A percentile compares a stretch with the other conserved stretches of the same genome.
phyloP scores from a whole-genome alignment of 2,888 invertebrate genomes.

The Clostera curtula region DNA sequence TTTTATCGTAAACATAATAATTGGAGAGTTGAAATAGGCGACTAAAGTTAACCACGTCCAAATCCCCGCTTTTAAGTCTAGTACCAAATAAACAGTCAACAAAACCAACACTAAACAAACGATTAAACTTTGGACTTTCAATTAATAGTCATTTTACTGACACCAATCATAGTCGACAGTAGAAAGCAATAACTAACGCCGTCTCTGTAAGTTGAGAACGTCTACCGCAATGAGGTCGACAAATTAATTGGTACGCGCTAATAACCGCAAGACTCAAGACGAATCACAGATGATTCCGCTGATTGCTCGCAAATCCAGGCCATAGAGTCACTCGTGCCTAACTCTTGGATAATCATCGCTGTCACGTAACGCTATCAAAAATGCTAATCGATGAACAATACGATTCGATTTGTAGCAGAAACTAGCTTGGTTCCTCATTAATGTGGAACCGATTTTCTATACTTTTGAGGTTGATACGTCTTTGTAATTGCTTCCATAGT shows the following conservation, averaged over 20 bases:
- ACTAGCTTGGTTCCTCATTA: neutral
- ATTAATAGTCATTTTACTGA: neutral
- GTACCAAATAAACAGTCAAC: too few relatives aligned
- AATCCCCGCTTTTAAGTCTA: too few relatives aligned
- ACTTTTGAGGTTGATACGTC: neutral
- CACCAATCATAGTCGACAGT: neutral
- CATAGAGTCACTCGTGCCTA: slow-evolving; percentile 10
- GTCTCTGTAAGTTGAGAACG: slow-evolving; percentile 8
- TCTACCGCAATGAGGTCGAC: slow-evolving; percentile 10
- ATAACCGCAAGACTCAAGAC: slow-evolving; percentile 20
- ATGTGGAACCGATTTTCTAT: neutral
- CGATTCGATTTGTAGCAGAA: slow-evolving; percentile 1
- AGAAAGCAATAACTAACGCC: slow-evolving; percentile 11
- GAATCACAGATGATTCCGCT: slow-evolving; percentile 17
- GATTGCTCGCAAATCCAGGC: slow-evolving; percentile 17
- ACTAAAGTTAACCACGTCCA: too few relatives aligned
- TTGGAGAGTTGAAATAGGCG: too few relatives aligned
- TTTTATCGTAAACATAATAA: too few relatives aligned
- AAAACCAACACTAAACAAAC: neutral
- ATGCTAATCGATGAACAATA: slow-evolving; percentile 6
- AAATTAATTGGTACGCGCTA: slow-evolving; percentile 20
- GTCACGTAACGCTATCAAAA: slow-evolving; percentile 6
- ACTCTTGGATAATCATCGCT: slow-evolving; percentile 7
- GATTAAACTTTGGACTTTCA: neutral
- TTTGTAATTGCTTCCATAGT: neutral